phyloP scores from a whole-genome alignment of 2,888 invertebrate species.

The Ophioninae sp. region DNA sequence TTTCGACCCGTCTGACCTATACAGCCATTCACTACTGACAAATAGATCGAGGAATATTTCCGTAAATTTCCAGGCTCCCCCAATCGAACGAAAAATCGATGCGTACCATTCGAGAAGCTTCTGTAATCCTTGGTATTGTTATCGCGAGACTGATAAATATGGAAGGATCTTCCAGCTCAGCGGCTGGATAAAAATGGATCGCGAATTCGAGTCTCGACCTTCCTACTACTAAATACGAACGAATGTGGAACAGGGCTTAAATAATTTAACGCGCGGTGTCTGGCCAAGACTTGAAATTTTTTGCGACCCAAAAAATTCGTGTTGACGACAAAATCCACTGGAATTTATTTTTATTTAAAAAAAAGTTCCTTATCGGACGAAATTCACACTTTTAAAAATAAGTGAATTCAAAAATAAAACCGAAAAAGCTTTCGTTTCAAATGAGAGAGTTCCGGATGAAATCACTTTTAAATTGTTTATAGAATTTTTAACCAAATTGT shows the following conservation, averaged over 20 bases:
- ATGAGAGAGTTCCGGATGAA: background rate
- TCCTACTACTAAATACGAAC: background rate
- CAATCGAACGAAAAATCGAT: conserved; percentile 1
- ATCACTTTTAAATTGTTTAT: background rate
- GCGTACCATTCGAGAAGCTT: conserved; percentile 6
- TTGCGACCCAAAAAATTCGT: background rate
- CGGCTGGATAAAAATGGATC: conserved; percentile 4
- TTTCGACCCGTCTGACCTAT: conserved; percentile 22
- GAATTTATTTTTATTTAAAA: background rate
- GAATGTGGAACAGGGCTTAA: conserved; percentile 31
- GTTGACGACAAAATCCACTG: background rate
- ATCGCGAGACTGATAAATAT: background rate
- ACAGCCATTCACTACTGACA: conserved; percentile 34
- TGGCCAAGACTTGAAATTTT: background rate
- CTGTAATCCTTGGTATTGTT: background rate
- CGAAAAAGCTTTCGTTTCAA: no score
- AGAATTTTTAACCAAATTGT: background rate
- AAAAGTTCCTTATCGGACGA: background rate
- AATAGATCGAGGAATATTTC: conserved; percentile 4
- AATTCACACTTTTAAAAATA: background rate
- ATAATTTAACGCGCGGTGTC: conserved; percentile 2
- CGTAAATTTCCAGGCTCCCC: background rate
- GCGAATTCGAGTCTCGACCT: background rate
- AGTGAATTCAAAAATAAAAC: no score
- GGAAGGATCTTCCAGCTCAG: conserved; percentile 2